Evolutionary conservation across 1,140 invertebrate species (phyloP).

Genomic region (Tetragonula clypearis): DNA sequence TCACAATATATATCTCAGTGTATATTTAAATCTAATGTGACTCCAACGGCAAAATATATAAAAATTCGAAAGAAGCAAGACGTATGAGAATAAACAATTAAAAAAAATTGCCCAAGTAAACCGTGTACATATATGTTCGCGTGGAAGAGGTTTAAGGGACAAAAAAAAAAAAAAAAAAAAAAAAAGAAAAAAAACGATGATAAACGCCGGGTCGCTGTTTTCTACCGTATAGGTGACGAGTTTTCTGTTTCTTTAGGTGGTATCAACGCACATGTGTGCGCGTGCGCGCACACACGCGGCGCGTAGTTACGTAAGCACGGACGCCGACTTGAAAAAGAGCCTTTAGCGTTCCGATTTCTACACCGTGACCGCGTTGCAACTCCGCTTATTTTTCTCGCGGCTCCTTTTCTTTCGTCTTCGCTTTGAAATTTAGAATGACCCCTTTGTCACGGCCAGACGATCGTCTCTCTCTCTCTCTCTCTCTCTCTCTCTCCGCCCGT

Average conservation of each 20-base stretch:
- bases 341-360: constrained; percentile 36
- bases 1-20: too few species aligned
- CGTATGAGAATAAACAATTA: background rate
- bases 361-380: constrained; percentile 2
- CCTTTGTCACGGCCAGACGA: background rate
- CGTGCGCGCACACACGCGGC: too few species aligned
- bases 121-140: background rate
- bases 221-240: background rate
- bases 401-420: background rate
- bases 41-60: too few species aligned
- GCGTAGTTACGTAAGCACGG: constrained; percentile 33
- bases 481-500: background rate
- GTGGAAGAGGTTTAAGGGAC: background rate
- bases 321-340: constrained; percentile 19
- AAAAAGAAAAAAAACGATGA: background rate
- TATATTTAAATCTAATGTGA: too few species aligned
- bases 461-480: background rate
- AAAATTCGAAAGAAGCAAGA: too few species aligned
- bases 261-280: background rate
- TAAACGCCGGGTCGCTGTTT: constrained; percentile 22
- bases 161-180: background rate
- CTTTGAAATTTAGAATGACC: background rate
- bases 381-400: background rate
- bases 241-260: constrained; percentile 11
- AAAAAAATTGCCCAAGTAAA: background rate